A percentile compares a stretch with the other conserved stretches of the same genome.
Conservation (phyloP, 2,797 vertebrate species). For the Sciaenops ocellatus region DNA sequence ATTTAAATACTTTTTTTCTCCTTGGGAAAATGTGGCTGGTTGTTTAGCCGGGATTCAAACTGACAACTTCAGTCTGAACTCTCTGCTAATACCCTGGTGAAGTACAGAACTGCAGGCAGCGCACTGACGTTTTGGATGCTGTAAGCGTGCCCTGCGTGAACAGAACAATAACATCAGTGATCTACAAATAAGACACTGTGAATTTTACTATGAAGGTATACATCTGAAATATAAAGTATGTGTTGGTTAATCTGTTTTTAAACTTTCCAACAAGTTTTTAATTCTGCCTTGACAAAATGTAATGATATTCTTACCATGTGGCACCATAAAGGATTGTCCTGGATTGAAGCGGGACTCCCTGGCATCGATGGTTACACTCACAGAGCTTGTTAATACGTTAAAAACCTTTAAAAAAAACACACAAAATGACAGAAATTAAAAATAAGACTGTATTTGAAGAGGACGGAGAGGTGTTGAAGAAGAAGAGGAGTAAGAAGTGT, state of each 20-base stretch:
- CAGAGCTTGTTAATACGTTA: slow-evolving; percentile 81
- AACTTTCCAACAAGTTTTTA: background rate
- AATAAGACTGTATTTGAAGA: background rate
- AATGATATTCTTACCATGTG: slow-evolving; percentile 75
- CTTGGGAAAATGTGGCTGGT: background rate
- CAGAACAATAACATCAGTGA: slow-evolving; percentile 24
- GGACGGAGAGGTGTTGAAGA: too few relatives aligned
- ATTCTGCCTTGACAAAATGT: background rate
- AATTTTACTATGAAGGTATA: background rate
- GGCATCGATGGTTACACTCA: slow-evolving; percentile 74
- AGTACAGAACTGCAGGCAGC: slow-evolving; percentile 82
- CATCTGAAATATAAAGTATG: background rate
- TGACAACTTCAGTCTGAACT: slow-evolving; percentile 45
- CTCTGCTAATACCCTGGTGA: slow-evolving; percentile 75
- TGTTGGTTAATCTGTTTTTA: too few relatives aligned
- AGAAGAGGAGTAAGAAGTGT: background rate
- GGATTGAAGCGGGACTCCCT: slow-evolving; percentile 56
- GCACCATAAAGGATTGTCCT: slow-evolving; percentile 81
- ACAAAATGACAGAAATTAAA: background rate
- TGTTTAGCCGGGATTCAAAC: background rate
- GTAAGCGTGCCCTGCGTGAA: slow-evolving; percentile 80
- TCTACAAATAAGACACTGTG: background rate
- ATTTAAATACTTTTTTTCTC: slow-evolving; percentile 11
- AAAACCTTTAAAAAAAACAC: slow-evolving; percentile 74
- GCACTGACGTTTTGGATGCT: slow-evolving; percentile 78